Evolutionary conservation across 2,797 vertebrate genomes (phyloP).

Genomic region (Odontamblyopus rebecca): DNA sequence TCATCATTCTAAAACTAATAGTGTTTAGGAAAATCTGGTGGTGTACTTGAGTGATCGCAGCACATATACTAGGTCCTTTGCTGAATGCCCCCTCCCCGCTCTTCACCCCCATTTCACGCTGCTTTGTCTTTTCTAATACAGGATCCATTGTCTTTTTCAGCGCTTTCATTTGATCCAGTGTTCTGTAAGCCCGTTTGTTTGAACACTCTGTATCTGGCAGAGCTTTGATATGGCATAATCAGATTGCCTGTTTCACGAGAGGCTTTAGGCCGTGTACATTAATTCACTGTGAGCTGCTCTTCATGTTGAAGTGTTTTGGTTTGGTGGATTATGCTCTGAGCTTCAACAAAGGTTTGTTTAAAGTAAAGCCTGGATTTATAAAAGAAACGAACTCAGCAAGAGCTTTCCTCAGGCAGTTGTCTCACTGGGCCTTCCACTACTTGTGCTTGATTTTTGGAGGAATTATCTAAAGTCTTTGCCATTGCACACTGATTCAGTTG

Average conservation of each 20-base stretch:
- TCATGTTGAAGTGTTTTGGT: slow-evolving; percentile 10
- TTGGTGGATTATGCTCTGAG: slow-evolving; percentile 8
- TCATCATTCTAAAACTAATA: background rate
- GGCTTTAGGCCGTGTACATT: background rate
- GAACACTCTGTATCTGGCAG: background rate
- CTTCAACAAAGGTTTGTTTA: slow-evolving; percentile 12
- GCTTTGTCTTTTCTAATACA: background rate
- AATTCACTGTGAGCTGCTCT: slow-evolving; percentile 4
- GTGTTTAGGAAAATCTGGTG: background rate
- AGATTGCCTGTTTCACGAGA: slow-evolving; percentile 5
- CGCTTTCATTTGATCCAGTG: background rate
- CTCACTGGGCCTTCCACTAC: background rate
- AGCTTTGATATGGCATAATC: slow-evolving; percentile 5
- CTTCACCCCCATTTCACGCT: background rate
- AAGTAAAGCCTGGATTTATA: slow-evolving; percentile 6
- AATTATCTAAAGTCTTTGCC: background rate
- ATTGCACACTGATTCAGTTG: background rate
- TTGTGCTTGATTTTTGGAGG: background rate
- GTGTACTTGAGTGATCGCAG: background rate
- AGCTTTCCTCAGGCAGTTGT: background rate
- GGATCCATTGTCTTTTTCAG: too few relatives aligned
- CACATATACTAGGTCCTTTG: background rate
- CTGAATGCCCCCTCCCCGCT: background rate
- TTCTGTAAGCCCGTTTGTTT: background rate
- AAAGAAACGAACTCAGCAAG: slow-evolving; percentile 10